Evolutionary conservation across 2,113 vertebrate species (phyloP).

Genomic region (Anoura caudifer): DNA sequence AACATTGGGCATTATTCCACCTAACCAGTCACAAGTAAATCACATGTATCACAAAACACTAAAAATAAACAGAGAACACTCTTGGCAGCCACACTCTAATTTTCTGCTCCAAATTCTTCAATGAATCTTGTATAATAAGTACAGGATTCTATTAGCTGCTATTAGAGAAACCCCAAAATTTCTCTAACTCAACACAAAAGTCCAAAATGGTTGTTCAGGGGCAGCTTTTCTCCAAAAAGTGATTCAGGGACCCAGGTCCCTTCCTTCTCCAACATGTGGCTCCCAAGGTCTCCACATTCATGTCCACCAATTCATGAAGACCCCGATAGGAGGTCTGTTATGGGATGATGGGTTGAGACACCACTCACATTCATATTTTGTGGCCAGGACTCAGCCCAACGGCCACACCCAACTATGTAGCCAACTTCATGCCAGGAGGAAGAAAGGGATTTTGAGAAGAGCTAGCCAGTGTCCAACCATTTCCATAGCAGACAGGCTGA

Average conservation of each 20-base stretch:
- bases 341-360: not conserved
- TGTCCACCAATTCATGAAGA: not conserved
- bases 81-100: not conserved
- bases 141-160: not conserved
- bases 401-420: not conserved
- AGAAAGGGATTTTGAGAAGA: not conserved
- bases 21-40: not conserved
- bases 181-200: not conserved
- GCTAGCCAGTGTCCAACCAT: not conserved
- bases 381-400: not conserved
- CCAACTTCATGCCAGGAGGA: not conserved
- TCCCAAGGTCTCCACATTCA: not conserved
- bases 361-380: not conserved
- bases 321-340: too few relatives aligned
- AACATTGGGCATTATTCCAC: not conserved
- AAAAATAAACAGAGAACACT: not conserved
- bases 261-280: not conserved
- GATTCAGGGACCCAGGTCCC: not conserved
- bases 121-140: not conserved
- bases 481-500: not conserved
- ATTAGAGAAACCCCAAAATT: not conserved
- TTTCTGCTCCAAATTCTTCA: not conserved
- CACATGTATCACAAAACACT: not conserved
- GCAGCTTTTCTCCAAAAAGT: not conserved
- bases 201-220: not conserved